Conservation (phyloP, 1,140 invertebrate species). For the Saccostrea cuccullata region DNA sequence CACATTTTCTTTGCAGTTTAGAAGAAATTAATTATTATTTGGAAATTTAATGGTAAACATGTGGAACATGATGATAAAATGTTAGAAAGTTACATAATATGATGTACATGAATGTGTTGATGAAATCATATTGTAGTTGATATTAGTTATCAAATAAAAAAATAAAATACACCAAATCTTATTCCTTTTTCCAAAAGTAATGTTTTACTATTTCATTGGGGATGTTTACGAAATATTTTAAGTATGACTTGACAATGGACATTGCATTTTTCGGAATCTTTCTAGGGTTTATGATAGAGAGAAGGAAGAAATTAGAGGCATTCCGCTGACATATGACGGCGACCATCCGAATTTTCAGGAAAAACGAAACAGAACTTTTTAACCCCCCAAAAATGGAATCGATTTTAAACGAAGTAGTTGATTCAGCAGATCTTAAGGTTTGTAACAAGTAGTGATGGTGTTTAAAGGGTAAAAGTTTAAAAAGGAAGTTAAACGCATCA, state of each 20-base stretch:
- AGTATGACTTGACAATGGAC: not conserved
- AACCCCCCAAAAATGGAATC: constrained; percentile 8
- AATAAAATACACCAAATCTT: not conserved
- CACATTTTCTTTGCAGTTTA: too few relatives aligned
- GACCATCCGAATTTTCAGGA: not conserved
- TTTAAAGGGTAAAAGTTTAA: not conserved
- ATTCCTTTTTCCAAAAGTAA: not conserved
- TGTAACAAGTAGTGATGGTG: not conserved
- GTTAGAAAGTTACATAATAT: too few relatives aligned
- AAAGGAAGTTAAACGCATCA: not conserved
- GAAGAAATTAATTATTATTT: too few relatives aligned
- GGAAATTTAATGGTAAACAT: too few relatives aligned
- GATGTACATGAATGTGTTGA: not conserved
- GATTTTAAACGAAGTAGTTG: constrained; percentile 45
- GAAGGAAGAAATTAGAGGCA: not conserved
- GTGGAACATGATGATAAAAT: too few relatives aligned
- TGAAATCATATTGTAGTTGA: not conserved
- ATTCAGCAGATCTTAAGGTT: constrained; percentile 49
- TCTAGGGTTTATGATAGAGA: not conserved
- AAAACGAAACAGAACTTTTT: not conserved
- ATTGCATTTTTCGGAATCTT: not conserved
- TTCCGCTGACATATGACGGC: not conserved
- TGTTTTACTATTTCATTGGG: too few relatives aligned
- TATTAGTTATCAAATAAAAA: constrained; percentile 1
- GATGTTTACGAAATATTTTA: not conserved